Evolutionary conservation across 1,140 invertebrate species (phyloP).

Genomic region (Tetramorium simillimum): DNA sequence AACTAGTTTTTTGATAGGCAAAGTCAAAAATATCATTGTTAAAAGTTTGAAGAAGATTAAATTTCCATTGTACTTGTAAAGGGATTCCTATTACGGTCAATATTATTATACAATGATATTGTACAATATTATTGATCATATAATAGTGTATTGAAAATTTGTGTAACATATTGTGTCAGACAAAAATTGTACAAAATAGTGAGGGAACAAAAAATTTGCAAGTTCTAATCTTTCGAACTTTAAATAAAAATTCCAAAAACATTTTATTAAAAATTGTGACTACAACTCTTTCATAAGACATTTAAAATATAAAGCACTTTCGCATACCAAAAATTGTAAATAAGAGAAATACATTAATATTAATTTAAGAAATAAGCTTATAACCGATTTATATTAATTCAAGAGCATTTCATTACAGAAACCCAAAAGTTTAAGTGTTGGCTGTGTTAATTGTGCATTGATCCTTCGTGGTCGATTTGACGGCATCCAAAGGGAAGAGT

Average conservation of each 20-base stretch:
- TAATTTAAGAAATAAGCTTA: neutral
- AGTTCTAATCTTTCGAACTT: neutral
- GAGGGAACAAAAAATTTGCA: no score
- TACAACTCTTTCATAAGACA: neutral
- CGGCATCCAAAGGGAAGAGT: neutral
- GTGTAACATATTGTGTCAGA: no score
- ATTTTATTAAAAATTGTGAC: neutral
- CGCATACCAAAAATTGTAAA: neutral
- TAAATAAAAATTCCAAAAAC: neutral
- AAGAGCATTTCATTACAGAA: neutral
- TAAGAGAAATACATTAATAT: neutral
- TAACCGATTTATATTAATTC: neutral
- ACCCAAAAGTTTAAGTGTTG: neutral
- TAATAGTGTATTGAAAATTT: no score
- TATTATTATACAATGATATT: no score
- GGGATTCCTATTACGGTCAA: no score
- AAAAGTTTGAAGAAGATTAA: no score
- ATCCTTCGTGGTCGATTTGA: neutral
- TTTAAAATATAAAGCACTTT: neutral
- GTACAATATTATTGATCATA: no score
- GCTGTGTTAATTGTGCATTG: neutral
- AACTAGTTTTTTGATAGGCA: no score
- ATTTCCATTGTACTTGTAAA: no score
- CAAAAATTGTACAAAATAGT: no score
- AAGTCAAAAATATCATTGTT: no score